phyloP scores from a whole-genome alignment of 2,888 invertebrate genomes.

The Archaeoteleia sp. region DNA sequence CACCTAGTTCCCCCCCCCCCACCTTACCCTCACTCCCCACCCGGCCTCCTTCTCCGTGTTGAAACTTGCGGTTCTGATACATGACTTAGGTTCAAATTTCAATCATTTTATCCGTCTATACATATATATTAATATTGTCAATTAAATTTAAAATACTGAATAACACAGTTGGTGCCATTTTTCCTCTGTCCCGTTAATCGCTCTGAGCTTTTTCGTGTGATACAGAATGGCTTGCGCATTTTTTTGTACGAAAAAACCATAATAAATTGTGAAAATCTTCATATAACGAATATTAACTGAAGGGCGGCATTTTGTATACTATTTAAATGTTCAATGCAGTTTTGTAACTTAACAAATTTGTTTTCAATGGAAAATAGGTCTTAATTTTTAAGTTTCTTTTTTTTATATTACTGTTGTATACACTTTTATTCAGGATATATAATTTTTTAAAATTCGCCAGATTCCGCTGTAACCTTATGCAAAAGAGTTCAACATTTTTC shows the following conservation, averaged over 20 bases:
- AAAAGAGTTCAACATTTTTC: constrained; percentile 9
- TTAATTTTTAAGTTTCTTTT: constrained; percentile 36
- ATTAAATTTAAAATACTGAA: constrained; percentile 67
- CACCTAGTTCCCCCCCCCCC: too few relatives aligned
- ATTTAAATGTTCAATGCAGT: constrained; percentile 13
- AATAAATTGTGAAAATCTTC: neutral
- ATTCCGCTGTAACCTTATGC: too few relatives aligned
- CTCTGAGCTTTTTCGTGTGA: constrained; percentile 14
- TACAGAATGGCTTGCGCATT: constrained; percentile 8
- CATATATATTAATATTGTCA: constrained; percentile 67
- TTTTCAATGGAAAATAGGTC: constrained; percentile 29
- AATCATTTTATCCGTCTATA: constrained; percentile 63
- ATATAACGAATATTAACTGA: too few relatives aligned
- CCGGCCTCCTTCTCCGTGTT: constrained; percentile 43
- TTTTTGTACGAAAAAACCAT: constrained; percentile 1
- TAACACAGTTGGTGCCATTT: constrained; percentile 49
- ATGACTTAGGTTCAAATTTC: constrained; percentile 61
- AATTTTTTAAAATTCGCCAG: neutral
- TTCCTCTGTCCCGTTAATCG: constrained; percentile 46
- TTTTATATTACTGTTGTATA: constrained; percentile 37
- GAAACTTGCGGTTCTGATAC: constrained; percentile 64
- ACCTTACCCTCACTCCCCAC: too few relatives aligned
- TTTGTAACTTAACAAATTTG: constrained; percentile 23
- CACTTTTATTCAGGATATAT: constrained; percentile 22
- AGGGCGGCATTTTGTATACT: constrained; percentile 5